A percentile compares a stretch with the other conserved stretches of the same genome.
phyloP scores from a whole-genome alignment of 2,888 invertebrate species.

The Megastigmus dorsalis region DNA sequence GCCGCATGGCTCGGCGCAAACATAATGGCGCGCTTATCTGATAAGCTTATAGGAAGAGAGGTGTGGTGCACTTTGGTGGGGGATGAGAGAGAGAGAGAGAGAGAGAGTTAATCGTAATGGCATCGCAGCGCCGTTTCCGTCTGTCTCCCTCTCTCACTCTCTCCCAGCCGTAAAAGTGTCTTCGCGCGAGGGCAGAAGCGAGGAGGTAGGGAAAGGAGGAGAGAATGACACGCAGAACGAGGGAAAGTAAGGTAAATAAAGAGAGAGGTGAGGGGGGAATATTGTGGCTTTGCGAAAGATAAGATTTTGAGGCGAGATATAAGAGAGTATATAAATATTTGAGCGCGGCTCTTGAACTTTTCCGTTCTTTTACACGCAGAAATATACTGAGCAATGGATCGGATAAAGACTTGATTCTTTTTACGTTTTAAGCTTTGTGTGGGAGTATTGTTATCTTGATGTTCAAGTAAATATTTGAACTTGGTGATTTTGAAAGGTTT shows the following conservation, averaged over 20 bases:
- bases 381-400: conserved; percentile 12
- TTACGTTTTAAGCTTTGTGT: conserved; percentile 12
- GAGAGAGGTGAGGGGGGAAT: conserved; percentile 36
- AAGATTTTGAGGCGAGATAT: conserved; percentile 44
- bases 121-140: conserved; percentile 68
- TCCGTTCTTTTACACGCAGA: background rate
- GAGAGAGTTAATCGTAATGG: conserved; percentile 71
- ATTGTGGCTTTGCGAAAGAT: conserved; percentile 34
- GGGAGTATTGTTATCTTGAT: background rate
- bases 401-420: conserved; percentile 5
- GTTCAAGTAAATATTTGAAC: conserved; percentile 10
- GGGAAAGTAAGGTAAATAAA: conserved; percentile 27
- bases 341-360: conserved; percentile 4
- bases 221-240: conserved; percentile 41
- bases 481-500: background rate
- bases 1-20: conserved; percentile 48
- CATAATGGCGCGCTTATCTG: conserved; percentile 65
- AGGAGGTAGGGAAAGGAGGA: conserved; percentile 36
- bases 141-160: conserved; percentile 49
- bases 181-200: conserved; percentile 54
- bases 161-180: conserved; percentile 42
- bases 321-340: conserved; percentile 45
- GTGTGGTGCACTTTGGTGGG: background rate
- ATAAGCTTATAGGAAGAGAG: conserved; percentile 65
- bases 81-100: conserved; percentile 58